These are phyloP conservation scores for Nasonia longicornis DNA, from an alignment of 1,140 invertebrate species.

Conservation along the genomic window DNA sequence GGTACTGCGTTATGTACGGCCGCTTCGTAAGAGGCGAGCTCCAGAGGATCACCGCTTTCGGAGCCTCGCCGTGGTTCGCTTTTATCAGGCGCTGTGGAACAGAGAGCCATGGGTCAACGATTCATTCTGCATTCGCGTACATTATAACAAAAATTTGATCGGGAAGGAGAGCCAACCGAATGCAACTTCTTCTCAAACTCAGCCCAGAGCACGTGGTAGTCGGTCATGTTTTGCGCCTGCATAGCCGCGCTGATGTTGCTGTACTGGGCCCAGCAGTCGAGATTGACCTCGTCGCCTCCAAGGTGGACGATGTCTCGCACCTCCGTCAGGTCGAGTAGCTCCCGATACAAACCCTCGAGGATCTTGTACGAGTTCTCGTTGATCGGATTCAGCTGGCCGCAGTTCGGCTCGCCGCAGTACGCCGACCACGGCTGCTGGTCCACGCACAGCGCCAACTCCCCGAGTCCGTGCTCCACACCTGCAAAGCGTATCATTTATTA, in stretches of 20 bases:
- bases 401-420: slow-evolving; percentile 85
- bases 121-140: neutral
- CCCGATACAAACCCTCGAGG: slow-evolving; percentile 75
- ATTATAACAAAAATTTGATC: too few relatives aligned
- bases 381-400: slow-evolving; percentile 86
- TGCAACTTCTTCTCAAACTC: slow-evolving; percentile 78
- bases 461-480: slow-evolving; percentile 73
- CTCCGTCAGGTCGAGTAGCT: slow-evolving; percentile 63
- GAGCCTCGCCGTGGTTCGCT: slow-evolving; percentile 75
- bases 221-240: slow-evolving; percentile 77
- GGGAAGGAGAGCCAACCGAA: neutral
- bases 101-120: slow-evolving; percentile 50
- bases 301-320: slow-evolving; percentile 80
- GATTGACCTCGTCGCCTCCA: slow-evolving; percentile 87
- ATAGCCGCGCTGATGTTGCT: slow-evolving; percentile 64
- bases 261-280: slow-evolving; percentile 80
- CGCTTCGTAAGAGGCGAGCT: slow-evolving; percentile 83
- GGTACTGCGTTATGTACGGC: slow-evolving; percentile 75
- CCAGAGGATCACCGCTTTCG: slow-evolving; percentile 80
- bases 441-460: slow-evolving; percentile 80
- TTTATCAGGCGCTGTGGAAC: slow-evolving; percentile 69
- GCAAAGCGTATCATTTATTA: slow-evolving; percentile 4
- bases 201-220: slow-evolving; percentile 81
- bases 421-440: slow-evolving; percentile 80
- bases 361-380: slow-evolving; percentile 81